Evolutionary conservation across 2,888 invertebrate genomes (phyloP).

Genomic region (Scelioninae gen. 2): DNA sequence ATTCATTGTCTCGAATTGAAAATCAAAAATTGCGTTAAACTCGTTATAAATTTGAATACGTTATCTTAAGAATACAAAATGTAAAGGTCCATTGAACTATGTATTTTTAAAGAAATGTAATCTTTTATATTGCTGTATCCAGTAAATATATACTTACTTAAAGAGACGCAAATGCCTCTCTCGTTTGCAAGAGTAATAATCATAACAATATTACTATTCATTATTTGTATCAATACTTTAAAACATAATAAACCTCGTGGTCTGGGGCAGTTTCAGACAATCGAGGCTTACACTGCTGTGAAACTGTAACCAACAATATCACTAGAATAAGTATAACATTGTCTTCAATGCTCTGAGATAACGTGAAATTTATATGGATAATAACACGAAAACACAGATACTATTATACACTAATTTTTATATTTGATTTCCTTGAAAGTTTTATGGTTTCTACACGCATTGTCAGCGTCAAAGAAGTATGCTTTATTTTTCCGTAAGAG

Average conservation of each 20-base stretch:
- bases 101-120: slow-evolving; percentile 7
- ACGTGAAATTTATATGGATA: slow-evolving; percentile 34
- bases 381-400: slow-evolving; percentile 50
- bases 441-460: slow-evolving; percentile 19
- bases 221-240: slow-evolving; percentile 38
- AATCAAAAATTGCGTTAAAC: background rate
- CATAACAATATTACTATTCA: slow-evolving; percentile 20
- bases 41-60: too few relatives aligned
- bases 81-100: slow-evolving; percentile 6
- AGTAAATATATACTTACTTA: slow-evolving; percentile 33
- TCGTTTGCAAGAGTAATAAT: slow-evolving; percentile 13
- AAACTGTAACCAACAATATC: slow-evolving; percentile 24
- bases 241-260: slow-evolving; percentile 57
- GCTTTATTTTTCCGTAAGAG: slow-evolving; percentile 11
- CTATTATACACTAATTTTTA: slow-evolving; percentile 27
- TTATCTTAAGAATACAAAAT: too few relatives aligned
- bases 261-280: slow-evolving; percentile 71
- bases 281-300: slow-evolving; percentile 26
- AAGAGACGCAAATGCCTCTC: slow-evolving; percentile 6
- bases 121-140: slow-evolving; percentile 28
- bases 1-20: background rate
- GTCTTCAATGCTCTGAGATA: slow-evolving; percentile 2
- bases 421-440: slow-evolving; percentile 31
- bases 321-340: slow-evolving; percentile 22
- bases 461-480: slow-evolving; percentile 3